A percentile compares a stretch with the other conserved stretches of the same genome.
Evolutionary conservation across 2,113 vertebrate species (phyloP).

Genomic region (Myodes glareolus): DNA sequence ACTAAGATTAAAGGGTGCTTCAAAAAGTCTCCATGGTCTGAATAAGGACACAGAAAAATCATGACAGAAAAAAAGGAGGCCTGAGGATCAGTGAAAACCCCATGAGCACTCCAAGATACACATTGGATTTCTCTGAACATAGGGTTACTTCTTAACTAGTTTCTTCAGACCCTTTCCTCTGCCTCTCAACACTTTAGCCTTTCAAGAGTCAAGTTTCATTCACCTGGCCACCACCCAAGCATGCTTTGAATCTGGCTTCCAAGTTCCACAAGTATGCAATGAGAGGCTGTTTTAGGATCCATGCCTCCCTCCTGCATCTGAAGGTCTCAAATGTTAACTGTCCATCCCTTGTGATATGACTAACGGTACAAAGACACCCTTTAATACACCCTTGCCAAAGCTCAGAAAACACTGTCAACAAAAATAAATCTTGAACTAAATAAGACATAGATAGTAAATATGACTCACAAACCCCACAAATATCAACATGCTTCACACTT

Average conservation of each 20-base stretch:
- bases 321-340: constrained; percentile 47
- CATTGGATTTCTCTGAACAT: constrained; percentile 61
- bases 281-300: constrained; percentile 45
- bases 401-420: constrained; percentile 60
- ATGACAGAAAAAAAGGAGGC: not conserved
- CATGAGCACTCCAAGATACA: not conserved
- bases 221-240: constrained; percentile 20
- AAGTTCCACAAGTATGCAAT: not conserved
- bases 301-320: not conserved
- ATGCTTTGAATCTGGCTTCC: not conserved
- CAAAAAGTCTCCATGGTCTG: not conserved
- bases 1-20: constrained; percentile 23
- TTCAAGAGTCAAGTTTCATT: constrained; percentile 58
- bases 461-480: constrained; percentile 66
- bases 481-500: constrained; percentile 57
- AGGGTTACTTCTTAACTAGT: constrained; percentile 55
- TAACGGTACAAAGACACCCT: constrained; percentile 41
- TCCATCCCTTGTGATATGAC: not conserved
- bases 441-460: constrained; percentile 66
- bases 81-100: not conserved
- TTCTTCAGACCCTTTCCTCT: constrained; percentile 58
- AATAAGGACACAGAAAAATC: constrained; percentile 43
- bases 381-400: constrained; percentile 31
- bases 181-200: constrained; percentile 34
- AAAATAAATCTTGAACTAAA: constrained; percentile 67